Conservation (phyloP, 1,140 invertebrate species). For the Brachionus koreanus region DNA sequence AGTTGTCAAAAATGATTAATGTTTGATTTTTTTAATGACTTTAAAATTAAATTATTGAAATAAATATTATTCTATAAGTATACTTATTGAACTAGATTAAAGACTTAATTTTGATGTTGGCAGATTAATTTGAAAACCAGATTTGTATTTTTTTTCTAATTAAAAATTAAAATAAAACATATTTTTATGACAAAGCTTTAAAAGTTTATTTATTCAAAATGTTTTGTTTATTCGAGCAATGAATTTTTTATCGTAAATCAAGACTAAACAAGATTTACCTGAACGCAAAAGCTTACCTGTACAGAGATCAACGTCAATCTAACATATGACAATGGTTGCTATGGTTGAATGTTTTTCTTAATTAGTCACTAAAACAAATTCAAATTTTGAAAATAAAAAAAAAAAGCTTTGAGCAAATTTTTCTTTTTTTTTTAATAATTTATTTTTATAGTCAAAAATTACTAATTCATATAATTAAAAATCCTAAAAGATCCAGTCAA, state of each 20-base stretch:
- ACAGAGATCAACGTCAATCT: not conserved
- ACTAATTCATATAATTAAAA: not conserved
- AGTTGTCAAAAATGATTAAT: too few relatives aligned
- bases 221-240: not conserved
- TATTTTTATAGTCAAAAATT: not conserved
- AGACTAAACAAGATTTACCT: not conserved
- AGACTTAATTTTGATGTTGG: too few relatives aligned
- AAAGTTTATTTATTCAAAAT: not conserved
- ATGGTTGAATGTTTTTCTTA: not conserved
- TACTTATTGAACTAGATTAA: too few relatives aligned
- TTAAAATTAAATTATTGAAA: too few relatives aligned
- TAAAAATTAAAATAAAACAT: not conserved
- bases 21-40: too few relatives aligned
- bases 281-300: not conserved
- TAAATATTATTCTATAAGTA: too few relatives aligned
- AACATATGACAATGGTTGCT: not conserved
- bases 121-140: not conserved
- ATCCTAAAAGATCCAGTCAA: not conserved
- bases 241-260: not conserved
- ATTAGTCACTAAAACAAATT: not conserved
- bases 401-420: not conserved
- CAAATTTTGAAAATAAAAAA: not conserved
- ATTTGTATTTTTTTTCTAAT: not conserved
- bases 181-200: not conserved
- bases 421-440: not conserved